These are phyloP conservation scores for Ptychobarbus kaznakovi DNA, from an alignment of 2,797 vertebrate genomes.

Conservation along the genomic window DNA sequence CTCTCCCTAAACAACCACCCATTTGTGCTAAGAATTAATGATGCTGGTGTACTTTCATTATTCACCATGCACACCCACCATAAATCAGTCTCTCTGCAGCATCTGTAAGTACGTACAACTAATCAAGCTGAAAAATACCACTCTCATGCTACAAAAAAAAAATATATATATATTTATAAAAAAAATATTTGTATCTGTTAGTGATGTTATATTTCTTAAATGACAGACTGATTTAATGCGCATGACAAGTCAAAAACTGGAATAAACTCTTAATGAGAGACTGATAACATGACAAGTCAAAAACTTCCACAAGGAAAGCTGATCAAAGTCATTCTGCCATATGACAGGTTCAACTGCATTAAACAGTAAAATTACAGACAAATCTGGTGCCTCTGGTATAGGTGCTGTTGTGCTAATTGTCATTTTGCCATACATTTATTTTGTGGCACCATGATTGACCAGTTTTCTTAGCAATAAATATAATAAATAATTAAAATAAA, in stretches of 20 bases:
- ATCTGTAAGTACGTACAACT: slow-evolving; percentile 16
- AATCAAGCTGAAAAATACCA: slow-evolving; percentile 29
- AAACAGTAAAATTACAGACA: not conserved
- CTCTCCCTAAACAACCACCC: not conserved
- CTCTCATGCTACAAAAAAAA: not conserved
- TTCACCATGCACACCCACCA: not conserved
- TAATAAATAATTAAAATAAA: not conserved
- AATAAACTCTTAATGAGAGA: slow-evolving; percentile 41
- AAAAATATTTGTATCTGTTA: not conserved
- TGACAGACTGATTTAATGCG: slow-evolving; percentile 49
- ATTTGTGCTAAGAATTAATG: slow-evolving; percentile 15
- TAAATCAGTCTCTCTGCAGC: slow-evolving; percentile 14
- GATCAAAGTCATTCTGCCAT: not conserved
- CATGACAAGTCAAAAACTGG: slow-evolving; percentile 24
- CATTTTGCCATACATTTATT: not conserved
- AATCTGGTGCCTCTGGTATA: no score
- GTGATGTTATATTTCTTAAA: not conserved
- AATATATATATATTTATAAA: not conserved
- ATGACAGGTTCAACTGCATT: slow-evolving; percentile 13
- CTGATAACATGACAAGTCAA: slow-evolving; percentile 41
- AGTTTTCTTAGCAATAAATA: not conserved
- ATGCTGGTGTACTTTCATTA: slow-evolving; percentile 2
- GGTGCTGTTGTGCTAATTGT: not conserved
- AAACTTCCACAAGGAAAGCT: not conserved
- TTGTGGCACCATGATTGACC: not conserved